These are phyloP conservation scores for Cricetomys ansorgei DNA, from an alignment of 2,113 vertebrate species.

Conservation along the genomic window DNA sequence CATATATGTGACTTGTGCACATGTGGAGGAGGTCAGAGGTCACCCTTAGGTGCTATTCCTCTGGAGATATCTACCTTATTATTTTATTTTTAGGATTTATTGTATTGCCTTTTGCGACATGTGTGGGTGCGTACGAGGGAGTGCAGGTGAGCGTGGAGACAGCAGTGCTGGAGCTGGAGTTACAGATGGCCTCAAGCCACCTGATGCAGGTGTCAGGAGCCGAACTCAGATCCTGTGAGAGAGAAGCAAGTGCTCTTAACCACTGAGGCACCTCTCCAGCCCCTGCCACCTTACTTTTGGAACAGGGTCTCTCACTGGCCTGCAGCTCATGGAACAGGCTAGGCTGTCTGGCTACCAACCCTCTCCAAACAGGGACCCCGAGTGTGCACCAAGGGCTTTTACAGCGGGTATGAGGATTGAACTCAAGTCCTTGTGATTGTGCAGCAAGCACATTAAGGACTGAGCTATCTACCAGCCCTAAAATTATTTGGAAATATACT, in stretches of 20 bases:
- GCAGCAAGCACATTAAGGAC: rapidly evolving
- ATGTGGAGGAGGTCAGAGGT: not conserved
- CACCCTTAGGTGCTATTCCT: not conserved
- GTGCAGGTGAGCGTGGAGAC: not conserved
- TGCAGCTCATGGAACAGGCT: not conserved
- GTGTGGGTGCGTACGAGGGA: too few species aligned
- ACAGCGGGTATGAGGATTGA: too few species aligned
- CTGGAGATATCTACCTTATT: not conserved
- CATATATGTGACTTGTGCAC: too few species aligned
- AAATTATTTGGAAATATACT: slow-evolving; percentile 20
- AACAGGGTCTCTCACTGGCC: not conserved
- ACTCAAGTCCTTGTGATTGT: not conserved
- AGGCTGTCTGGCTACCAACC: not conserved
- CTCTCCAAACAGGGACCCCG: not conserved
- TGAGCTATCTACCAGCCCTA: not conserved
- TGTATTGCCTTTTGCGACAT: not conserved
- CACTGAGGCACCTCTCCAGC: not conserved
- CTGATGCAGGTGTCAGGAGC: not conserved
- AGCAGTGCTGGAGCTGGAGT: not conserved
- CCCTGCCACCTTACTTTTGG: not conserved
- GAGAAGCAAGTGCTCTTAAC: not conserved
- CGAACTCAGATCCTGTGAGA: not conserved
- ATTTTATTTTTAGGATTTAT: not conserved
- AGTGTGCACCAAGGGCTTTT: not conserved
- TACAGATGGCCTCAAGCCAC: not conserved